phyloP scores from a whole-genome alignment of 2,113 vertebrate genomes.

The Arizona elegans region DNA sequence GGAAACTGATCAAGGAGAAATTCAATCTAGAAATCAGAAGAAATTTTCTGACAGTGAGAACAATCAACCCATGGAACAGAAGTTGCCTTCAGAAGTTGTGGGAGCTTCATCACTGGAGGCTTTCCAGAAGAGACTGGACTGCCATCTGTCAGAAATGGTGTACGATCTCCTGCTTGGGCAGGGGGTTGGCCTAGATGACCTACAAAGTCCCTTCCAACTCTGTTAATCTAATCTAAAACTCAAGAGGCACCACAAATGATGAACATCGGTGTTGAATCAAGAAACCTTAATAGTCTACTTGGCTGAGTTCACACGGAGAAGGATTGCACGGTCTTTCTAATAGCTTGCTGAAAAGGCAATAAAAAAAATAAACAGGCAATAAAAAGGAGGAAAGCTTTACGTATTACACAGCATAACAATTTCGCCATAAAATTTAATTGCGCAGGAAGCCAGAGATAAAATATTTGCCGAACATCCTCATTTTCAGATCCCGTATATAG shows the following conservation, averaged over 20 bases:
- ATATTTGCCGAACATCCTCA: not conserved
- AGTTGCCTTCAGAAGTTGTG: too few relatives aligned
- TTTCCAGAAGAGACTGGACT: too few relatives aligned
- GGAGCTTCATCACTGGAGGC: too few relatives aligned
- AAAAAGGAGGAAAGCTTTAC: not conserved
- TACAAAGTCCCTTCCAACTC: too few relatives aligned
- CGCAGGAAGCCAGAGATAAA: not conserved
- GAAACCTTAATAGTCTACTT: not conserved
- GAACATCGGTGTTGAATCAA: not conserved
- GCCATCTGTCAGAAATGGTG: too few relatives aligned
- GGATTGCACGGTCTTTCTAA: too few relatives aligned
- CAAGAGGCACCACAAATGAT: not conserved
- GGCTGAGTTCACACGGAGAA: not conserved
- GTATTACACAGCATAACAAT: not conserved
- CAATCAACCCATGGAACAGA: too few relatives aligned
- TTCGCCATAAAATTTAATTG: not conserved
- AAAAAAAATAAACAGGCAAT: not conserved
- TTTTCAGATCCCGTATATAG: not conserved
- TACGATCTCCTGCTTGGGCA: too few relatives aligned
- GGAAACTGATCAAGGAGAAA: too few relatives aligned
- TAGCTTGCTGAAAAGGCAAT: not conserved
- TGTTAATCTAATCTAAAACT: not conserved
- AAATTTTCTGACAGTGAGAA: too few relatives aligned
- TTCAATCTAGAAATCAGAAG: too few relatives aligned
- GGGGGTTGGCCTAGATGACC: too few relatives aligned